Base-by-base conservation (phyloP, 2,797 vertebrate species). In the Megalops cyprinoides region DNA sequence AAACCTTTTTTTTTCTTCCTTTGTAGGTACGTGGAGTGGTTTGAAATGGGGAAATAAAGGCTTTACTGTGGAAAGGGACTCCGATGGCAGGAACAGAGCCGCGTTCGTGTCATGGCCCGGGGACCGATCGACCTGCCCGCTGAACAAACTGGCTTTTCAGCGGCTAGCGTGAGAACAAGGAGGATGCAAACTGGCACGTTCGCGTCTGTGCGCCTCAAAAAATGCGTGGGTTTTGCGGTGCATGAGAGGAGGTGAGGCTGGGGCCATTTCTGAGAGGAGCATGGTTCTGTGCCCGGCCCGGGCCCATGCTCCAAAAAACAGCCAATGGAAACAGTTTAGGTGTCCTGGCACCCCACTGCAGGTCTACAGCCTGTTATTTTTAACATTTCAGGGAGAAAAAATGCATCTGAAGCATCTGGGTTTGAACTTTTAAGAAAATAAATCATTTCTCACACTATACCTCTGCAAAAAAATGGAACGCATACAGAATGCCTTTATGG, bases 351-450 rank as follows among this genome's bases (percentile, higher is more conserved):
- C 31, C 34, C 31, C 62, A 37, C 14, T 10, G 10, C 62, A 2
- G 1, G 6, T 9, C 18, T 18, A 44, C 39, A 6, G 23, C 49
- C 7, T 71, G 67, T 1, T 23, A 71, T 71, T 71, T 71, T 44
- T 42, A 23, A 71, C 67, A 44, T 42, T n/a, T n/a, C 1, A 14
- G 42, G 65, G 15, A 18, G 10, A 42, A 67, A n/a, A 71, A 20
- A 73, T 42, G 0, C 7, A 46, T 18, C 39, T 23, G n/a, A 23
- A 37, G 42, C 39, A n/a, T n/a, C 42, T 37, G 55, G 51, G 75
- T 28, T n/a, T 44, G 28, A 67, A 18, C 49, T 49, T 62, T n/a
- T 44, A 39, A 20, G 5, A 82, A 28, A 74, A 48, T 79, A 34
- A 58, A 7, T 79, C 53, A 74, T 37, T 46, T 18, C 34, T 5